Evolutionary conservation across 2,888 invertebrate genomes (phyloP), one percentile per base, ranked within the genome.

Genomic region (Crepidodera aurea): DNA sequence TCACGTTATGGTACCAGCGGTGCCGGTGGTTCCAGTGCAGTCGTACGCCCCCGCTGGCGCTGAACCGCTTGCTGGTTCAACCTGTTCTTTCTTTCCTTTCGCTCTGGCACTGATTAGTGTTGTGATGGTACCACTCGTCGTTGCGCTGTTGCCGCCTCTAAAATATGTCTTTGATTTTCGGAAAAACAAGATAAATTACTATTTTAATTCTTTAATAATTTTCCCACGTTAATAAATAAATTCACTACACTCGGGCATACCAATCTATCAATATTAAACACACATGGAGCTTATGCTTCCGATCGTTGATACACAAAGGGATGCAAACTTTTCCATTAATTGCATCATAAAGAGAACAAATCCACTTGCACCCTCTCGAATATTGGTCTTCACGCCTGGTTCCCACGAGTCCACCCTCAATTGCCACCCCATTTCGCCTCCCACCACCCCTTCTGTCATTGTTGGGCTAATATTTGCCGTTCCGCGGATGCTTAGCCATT

Each of bases 231-330:
- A n/a, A 40, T 37, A 2, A 18, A 29, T 13, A 53, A 42, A 40
- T n/a, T 10, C 34, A 37, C 12, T 25, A 8, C 6, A 46, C 16
- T 12, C 2, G 22, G 6, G 22, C 53, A 39, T n/a, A n/a, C n/a
- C 22, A 18, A 54, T 54, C 42, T 12, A 54, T 54, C 54, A 60
- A 66, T 64, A 63, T 68, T 68, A 68, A 67, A 67, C 62, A 60
- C 61, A 69, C 66, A 69, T 68, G 65, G 65, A 69, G 68, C 68
- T 68, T 68, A 66, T 69, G 67, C 67, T 68, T 70, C 68, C 68
- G 62, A 62, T 65, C 56, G 40, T 46, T 53, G 51, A 25, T 56
- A 65, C 46, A 65, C 56, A 51, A 53, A 46, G 40, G 59, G 65
- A 65, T 65, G 62, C 51, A 57, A 65, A 64, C 56, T 65, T 46